phyloP scores from a whole-genome alignment of 1,140 invertebrate genomes.

The Calosoma granatense region DNA sequence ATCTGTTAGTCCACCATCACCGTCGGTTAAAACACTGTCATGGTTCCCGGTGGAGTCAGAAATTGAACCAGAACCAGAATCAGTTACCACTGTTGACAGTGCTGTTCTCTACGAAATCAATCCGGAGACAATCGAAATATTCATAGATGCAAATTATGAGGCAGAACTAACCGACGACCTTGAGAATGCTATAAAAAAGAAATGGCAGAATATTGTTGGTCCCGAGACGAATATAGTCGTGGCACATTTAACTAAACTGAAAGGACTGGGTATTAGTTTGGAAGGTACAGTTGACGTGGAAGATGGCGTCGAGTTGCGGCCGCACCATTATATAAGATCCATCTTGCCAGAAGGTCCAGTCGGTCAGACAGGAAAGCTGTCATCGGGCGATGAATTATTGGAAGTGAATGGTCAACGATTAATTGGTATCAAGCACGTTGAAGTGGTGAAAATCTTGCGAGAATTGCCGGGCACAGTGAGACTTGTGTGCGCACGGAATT shows the following conservation, averaged over 20 bases:
- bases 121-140: slow-evolving; percentile 42
- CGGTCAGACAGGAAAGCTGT: slow-evolving; percentile 64
- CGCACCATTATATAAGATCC: slow-evolving; percentile 78
- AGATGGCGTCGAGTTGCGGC: slow-evolving; percentile 68
- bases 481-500: slow-evolving; percentile 65
- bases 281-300: slow-evolving; percentile 88
- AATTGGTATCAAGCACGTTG: slow-evolving; percentile 76
- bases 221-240: slow-evolving; percentile 62
- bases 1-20: slow-evolving; percentile 51
- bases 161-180: slow-evolving; percentile 40
- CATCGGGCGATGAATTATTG: slow-evolving; percentile 79
- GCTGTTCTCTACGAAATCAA: slow-evolving; percentile 38
- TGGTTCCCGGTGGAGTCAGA: slow-evolving; percentile 51
- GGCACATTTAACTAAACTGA: slow-evolving; percentile 73
- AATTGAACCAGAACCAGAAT: slow-evolving; percentile 53
- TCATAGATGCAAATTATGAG: slow-evolving; percentile 44
- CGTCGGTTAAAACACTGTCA: slow-evolving; percentile 62
- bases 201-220: slow-evolving; percentile 63
- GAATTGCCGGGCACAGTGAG: slow-evolving; percentile 75
- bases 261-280: slow-evolving; percentile 81
- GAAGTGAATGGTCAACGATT: slow-evolving; percentile 84
- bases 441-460: slow-evolving; percentile 82
- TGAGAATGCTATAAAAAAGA: slow-evolving; percentile 45
- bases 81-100: slow-evolving; percentile 49
- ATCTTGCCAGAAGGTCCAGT: slow-evolving; percentile 82